Evolutionary conservation across 2,113 vertebrate genomes (phyloP), one percentile per base, ranked within the genome.

Genomic region (Triplophysa rosa): DNA sequence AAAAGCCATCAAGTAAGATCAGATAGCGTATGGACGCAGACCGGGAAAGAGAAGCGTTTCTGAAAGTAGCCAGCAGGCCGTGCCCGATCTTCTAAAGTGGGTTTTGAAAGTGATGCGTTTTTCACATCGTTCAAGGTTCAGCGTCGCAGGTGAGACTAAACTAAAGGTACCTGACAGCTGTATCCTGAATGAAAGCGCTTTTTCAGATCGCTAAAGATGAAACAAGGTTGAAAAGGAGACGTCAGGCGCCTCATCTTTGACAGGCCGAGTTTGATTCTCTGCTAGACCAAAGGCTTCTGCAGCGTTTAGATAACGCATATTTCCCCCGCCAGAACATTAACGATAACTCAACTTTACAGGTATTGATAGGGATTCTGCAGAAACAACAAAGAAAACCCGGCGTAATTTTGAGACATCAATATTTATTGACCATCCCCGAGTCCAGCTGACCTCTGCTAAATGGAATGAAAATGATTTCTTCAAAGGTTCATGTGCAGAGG

Each of bases 1-100:
- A 84, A 86, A 82, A 85, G 82, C 75, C 80, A 40, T 79, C 78
- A 83, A 81, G 82, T 84, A 78, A 84, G 86, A 85, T 88, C 84
- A 85, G 83, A 86, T 84, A 66, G 75, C 82, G 67, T 37, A 37
- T n/a, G 66, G 24, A 40, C 74, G 61, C 64, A 54, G 67, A 71
- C 47, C 67, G 56, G 49, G 71, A 52, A 65, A 62, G 52, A 71
- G 66, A 45, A 56, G 58, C 9, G 33, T 78, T 78, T 84, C 52
- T 54, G 14, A 73, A 37, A 71, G 52, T 56, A 56, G 26, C 29
- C 52, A 42, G 54, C 59, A 42, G 66, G 67, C 23, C n/a, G 42
- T 63, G 47, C 45, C 7, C 13, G 5, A 3, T 52, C 37, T 45
- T 78, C 68, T 62, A 52, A 37, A 64, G 78, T 65, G 70, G 13